Conservation (phyloP, 2,888 invertebrate genomes). For the Acheta domesticus region DNA sequence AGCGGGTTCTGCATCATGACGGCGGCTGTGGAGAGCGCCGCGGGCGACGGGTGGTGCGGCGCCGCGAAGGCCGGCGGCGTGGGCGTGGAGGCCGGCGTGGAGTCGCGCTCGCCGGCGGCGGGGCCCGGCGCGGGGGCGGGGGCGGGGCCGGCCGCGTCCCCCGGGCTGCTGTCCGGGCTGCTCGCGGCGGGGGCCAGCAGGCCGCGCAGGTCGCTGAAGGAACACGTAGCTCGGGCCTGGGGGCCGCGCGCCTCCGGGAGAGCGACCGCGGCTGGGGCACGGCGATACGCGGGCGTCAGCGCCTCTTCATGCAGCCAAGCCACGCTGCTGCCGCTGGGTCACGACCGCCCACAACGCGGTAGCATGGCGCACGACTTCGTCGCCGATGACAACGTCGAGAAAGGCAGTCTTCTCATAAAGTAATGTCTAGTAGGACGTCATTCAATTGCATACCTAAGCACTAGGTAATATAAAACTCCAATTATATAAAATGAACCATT, state of each 20-base stretch:
- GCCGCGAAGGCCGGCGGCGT: not conserved
- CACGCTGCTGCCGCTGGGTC: too few species aligned
- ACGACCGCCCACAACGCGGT: too few species aligned
- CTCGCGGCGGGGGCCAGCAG: conserved; percentile 37
- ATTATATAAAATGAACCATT: too few species aligned
- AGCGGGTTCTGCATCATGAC: conserved; percentile 41
- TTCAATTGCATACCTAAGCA: too few species aligned
- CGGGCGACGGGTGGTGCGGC: too few species aligned
- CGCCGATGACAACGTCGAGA: too few species aligned
- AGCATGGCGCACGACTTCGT: too few species aligned
- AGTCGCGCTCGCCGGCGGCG: not conserved
- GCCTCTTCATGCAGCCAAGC: too few species aligned
- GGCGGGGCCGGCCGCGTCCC: not conserved
- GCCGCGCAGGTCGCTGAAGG: not conserved
- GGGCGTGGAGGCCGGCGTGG: not conserved
- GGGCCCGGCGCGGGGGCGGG: not conserved
- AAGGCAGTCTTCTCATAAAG: too few species aligned
- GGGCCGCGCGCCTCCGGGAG: not conserved
- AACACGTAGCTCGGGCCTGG: not conserved
- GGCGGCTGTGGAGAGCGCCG: conserved; percentile 20
- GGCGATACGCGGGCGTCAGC: not conserved
- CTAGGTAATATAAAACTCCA: too few species aligned
- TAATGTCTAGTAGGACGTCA: too few species aligned
- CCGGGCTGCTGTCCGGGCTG: conserved; percentile 36
- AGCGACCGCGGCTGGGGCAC: not conserved